These are phyloP conservation scores for Scolanthus callimorphus DNA, from an alignment of 92 coral and sea anemone genomes.

Conservation along the genomic window DNA sequence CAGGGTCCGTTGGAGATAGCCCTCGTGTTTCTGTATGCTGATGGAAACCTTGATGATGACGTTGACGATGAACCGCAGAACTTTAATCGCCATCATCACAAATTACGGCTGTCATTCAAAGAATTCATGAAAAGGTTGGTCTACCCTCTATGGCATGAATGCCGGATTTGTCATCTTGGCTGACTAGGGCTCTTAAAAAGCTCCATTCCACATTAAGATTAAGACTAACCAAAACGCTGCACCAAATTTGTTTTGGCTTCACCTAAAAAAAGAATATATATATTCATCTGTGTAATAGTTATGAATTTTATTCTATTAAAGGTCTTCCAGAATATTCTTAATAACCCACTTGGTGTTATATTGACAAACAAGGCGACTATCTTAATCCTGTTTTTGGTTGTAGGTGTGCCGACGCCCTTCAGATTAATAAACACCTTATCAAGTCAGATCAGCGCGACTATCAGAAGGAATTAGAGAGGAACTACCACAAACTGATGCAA, in stretches of 20 bases:
- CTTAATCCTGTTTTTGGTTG: background rate
- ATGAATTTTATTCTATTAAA: too few relatives aligned
- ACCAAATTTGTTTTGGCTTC: too few relatives aligned
- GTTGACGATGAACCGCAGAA: slow-evolving; percentile 49
- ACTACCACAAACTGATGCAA: slow-evolving; percentile 71
- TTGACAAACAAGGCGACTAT: background rate
- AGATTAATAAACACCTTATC: slow-evolving; percentile 86
- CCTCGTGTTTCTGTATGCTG: slow-evolving; percentile 71
- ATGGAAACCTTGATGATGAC: slow-evolving; percentile 58
- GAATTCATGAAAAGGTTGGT: slow-evolving; percentile 98
- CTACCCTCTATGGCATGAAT: too few relatives aligned
- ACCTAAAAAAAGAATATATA: too few relatives aligned
- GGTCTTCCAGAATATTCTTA: too few relatives aligned
- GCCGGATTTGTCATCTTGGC: too few relatives aligned
- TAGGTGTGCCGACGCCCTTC: slow-evolving; percentile 94
- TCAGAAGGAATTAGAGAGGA: slow-evolving; percentile 90
- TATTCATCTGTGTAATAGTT: too few relatives aligned
- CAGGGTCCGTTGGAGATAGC: slow-evolving; percentile 99
- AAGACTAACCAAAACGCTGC: too few relatives aligned
- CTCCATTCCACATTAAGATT: too few relatives aligned
- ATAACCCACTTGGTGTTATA: too few relatives aligned
- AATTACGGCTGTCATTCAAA: slow-evolving; percentile 86
- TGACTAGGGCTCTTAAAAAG: too few relatives aligned
- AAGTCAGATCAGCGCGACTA: slow-evolving; percentile 87
- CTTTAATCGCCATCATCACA: slow-evolving; percentile 92